phyloP scores from a whole-genome alignment of 2,113 vertebrate species.

The Sminthopsis crassicaudata region DNA sequence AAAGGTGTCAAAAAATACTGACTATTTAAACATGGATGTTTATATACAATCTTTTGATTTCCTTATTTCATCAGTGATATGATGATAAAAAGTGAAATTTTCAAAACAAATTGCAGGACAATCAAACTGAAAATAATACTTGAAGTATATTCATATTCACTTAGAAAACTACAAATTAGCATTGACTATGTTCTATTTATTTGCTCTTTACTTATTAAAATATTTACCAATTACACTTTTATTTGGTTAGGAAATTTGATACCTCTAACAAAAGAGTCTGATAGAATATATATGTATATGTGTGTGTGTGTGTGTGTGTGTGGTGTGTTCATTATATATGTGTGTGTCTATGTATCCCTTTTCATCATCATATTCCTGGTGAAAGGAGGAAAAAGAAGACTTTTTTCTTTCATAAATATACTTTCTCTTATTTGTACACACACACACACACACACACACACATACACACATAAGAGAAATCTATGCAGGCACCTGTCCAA shows the following conservation, averaged over 20 bases:
- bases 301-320: neutral
- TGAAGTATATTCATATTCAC: neutral
- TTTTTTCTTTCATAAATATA: neutral
- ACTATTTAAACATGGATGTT: neutral
- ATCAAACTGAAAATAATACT: neutral
- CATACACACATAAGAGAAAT: neutral
- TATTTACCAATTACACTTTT: neutral
- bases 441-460: neutral
- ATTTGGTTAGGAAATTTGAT: neutral
- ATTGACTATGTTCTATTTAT: neutral
- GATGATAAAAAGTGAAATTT: neutral
- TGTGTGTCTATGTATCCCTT: neutral
- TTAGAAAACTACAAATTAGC: neutral
- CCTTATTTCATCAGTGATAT: neutral
- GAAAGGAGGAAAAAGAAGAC: neutral
- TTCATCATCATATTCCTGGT: neutral
- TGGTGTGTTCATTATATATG: neutral
- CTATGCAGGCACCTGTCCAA: neutral
- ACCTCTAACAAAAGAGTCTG: neutral
- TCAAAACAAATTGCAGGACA: neutral
- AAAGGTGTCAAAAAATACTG: neutral
- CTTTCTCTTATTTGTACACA: neutral
- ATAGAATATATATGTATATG: neutral
- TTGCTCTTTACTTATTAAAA: neutral
- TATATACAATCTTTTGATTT: accelerated